Percentiles rank a stretch among this genome's conserved stretches.
Evolutionary conservation across 2,113 vertebrate genomes (phyloP).

Genomic region (Cebidichthys violaceus): DNA sequence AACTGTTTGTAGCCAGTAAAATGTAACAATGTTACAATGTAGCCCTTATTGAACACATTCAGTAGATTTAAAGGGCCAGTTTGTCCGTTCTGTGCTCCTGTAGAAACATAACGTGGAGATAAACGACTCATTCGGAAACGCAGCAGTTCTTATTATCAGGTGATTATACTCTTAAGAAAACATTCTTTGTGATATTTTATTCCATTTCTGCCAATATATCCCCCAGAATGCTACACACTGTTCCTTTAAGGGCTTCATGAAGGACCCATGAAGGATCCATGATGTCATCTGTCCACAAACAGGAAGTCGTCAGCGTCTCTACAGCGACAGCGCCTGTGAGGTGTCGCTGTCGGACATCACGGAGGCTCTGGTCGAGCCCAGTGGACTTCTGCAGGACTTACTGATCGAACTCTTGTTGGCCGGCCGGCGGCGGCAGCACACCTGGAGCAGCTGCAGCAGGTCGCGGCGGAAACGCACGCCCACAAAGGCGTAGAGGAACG

Average conservation of each 20-base stretch:
- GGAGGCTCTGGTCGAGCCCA: conserved; percentile 30
- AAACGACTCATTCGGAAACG: too few species aligned
- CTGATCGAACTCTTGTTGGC: conserved; percentile 8
- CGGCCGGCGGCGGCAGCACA: conserved; percentile 34
- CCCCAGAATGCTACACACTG: background rate
- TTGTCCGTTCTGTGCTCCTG: background rate
- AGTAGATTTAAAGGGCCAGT: background rate
- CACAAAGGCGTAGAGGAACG: conserved; percentile 90
- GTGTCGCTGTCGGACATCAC: conserved; percentile 83
- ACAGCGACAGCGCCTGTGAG: conserved; percentile 82
- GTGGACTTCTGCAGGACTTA: conserved; percentile 30
- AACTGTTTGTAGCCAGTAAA: background rate
- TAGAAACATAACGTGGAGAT: too few species aligned
- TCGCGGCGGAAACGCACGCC: conserved; percentile 87
- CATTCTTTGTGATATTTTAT: too few species aligned
- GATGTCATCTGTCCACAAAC: conserved; percentile 4
- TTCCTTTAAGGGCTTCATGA: background rate
- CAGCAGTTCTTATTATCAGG: too few species aligned
- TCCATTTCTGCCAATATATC: too few species aligned
- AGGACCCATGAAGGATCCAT: background rate
- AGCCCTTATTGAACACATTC: background rate
- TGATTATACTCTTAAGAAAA: too few species aligned
- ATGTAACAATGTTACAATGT: too few species aligned
- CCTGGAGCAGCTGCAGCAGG: conserved; percentile 73
- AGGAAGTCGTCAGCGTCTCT: conserved; percentile 8